Evolutionary conservation across 2,888 invertebrate species (phyloP), one percentile per base, ranked within the genome.

Genomic region (Endomychus coccineus): DNA sequence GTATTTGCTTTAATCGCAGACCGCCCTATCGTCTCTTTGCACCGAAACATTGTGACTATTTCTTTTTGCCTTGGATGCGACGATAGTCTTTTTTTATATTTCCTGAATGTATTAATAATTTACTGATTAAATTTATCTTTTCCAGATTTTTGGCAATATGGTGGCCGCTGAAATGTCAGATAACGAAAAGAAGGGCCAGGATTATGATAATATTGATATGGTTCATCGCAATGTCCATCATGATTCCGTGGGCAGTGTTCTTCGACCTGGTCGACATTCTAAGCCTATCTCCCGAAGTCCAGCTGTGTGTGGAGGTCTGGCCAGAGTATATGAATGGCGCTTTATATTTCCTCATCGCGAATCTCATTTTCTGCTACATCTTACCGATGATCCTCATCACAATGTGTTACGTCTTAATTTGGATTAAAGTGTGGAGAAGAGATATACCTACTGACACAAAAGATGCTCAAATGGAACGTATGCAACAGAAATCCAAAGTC

Each of bases 131-230:
- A n/a, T n/a, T n/a, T n/a, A n/a, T n/a, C n/a, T n/a, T n/a, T n/a
- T 81, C 11, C 81, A 94, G 94, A 71, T 94, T 92, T 64, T 74
- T 94, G 50, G 94, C 94, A 27, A 95, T 94, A 55, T 92, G 94
- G 85, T 91, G 89, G 82, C 90, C 91, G 2, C 66, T 94, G 54
- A 88, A 87, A 58, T 82, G 83, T 58, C 90, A 91, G 66, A 88
- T 94, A 67, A 89, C 91, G 28, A 88, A 88, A 58, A 75, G 83
- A 36, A 79, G 89, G 11, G 90, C 92, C 6, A 76, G 89, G 34
- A 71, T 87, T 62, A 85, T 91, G 76, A 91, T 94, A 54, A 71
- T 87, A 41, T 72, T 88, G 57, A 92, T 92, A 57, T 94, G 94
- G 94, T 73, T 86, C 57, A 79, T 88, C 50, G 88, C 92, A 1